Evolutionary conservation across 64 coral and sea anemone genomes (phyloP).

Genomic region (Orbicella faveolata): DNA sequence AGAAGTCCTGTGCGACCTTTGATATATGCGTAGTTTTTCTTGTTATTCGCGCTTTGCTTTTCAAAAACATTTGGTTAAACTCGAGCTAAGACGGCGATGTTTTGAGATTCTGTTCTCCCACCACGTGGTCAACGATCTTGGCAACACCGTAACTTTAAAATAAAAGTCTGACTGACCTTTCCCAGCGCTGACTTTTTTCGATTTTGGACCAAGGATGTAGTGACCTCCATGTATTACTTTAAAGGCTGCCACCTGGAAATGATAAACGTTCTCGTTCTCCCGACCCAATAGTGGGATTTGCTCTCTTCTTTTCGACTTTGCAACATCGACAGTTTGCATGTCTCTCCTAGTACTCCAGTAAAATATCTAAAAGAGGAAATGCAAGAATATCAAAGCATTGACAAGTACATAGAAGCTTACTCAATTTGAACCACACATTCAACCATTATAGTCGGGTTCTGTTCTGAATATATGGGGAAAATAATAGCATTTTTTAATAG

Average conservation of each 20-base stretch:
- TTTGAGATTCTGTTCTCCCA: not conserved
- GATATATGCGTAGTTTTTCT: not conserved
- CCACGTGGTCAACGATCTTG: not conserved
- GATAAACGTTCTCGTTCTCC: slow-evolving; percentile 23
- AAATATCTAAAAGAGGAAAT: slow-evolving; percentile 57
- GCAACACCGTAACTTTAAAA: not conserved
- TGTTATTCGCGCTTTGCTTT: not conserved
- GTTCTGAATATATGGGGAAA: no score
- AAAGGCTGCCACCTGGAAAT: slow-evolving; percentile 72
- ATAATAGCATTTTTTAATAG: no score
- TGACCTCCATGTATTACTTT: slow-evolving; percentile 64
- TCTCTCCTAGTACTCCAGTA: slow-evolving; percentile 35
- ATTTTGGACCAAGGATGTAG: slow-evolving; percentile 72
- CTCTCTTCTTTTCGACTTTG: slow-evolving; percentile 34
- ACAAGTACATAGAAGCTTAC: no score
- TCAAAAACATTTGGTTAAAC: no score
- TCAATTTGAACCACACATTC: no score
- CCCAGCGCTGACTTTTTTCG: slow-evolving; percentile 49
- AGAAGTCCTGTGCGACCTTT: not conserved
- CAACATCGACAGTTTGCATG: slow-evolving; percentile 61
- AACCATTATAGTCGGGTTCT: no score
- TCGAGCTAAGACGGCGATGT: no score
- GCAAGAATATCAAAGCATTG: no score
- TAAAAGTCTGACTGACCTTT: slow-evolving; percentile 37
- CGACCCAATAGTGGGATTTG: slow-evolving; percentile 41